These are phyloP conservation scores for Prionace glauca DNA, from an alignment of 2,797 vertebrate species.

Conservation along the genomic window DNA sequence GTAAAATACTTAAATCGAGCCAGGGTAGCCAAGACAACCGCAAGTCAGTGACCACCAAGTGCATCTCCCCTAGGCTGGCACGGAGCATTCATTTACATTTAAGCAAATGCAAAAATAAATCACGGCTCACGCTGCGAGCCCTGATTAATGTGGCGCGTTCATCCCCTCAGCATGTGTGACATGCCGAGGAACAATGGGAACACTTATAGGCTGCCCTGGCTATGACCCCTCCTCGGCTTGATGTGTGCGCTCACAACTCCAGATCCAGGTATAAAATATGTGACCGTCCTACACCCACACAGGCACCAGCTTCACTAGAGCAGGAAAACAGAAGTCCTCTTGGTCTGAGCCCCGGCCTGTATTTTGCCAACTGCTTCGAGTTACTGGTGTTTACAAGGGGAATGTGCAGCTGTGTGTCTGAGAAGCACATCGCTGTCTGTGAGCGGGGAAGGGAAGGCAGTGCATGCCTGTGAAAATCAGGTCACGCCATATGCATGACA, in stretches of 20 bases:
- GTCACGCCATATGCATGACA: slow-evolving; percentile 32
- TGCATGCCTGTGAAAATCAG: slow-evolving; percentile 1
- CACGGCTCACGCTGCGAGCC: neutral
- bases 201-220: neutral
- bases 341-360: neutral
- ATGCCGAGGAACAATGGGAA: neutral
- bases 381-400: slow-evolving; percentile 36
- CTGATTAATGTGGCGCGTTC: neutral
- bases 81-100: neutral
- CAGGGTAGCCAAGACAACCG: slow-evolving; percentile 17
- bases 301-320: neutral
- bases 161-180: neutral
- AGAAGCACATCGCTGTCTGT: slow-evolving; percentile 23
- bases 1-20: slow-evolving; percentile 20
- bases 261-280: slow-evolving; percentile 7
- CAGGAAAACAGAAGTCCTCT: slow-evolving; percentile 27
- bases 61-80: neutral
- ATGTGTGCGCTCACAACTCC: neutral
- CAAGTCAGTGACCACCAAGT: neutral
- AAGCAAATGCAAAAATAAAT: neutral
- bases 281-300: neutral
- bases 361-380: slow-evolving; percentile 34
- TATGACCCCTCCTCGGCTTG: neutral
- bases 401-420: slow-evolving; percentile 31
- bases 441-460: slow-evolving; percentile 19